phyloP scores from a whole-genome alignment of 1,140 invertebrate species.

The Aphelinus atriplicis region DNA sequence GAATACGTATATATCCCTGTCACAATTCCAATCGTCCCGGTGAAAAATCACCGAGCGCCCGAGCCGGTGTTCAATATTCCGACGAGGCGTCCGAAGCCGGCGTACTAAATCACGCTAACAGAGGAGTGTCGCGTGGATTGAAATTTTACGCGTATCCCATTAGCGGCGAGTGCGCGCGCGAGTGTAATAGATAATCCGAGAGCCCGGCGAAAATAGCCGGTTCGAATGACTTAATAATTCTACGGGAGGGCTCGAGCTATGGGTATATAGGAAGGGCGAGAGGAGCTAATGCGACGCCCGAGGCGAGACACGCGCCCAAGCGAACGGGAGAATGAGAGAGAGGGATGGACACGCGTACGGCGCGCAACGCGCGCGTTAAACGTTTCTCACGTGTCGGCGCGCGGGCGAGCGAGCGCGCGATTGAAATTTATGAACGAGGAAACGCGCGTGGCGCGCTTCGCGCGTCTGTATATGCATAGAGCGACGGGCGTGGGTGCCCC shows the following conservation, averaged over 20 bases:
- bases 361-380: background rate
- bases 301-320: background rate
- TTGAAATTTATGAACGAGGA: slow-evolving; percentile 58
- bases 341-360: no score
- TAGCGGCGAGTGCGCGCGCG: background rate
- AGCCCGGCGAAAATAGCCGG: slow-evolving; percentile 3
- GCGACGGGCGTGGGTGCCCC: slow-evolving; percentile 48
- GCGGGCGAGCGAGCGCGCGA: slow-evolving; percentile 32
- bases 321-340: no score
- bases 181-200: no score
- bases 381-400: slow-evolving; percentile 28
- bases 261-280: background rate
- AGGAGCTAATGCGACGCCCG: background rate
- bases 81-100: no score
- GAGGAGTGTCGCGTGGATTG: background rate
- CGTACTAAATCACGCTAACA: background rate
- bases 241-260: background rate
- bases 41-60: no score
- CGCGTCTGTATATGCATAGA: background rate
- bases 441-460: slow-evolving; percentile 42
- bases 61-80: no score
- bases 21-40: no score
- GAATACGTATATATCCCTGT: no score
- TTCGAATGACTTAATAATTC: slow-evolving; percentile 16
- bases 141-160: background rate